Base-by-base conservation (phyloP, 2,113 vertebrate genomes). In the Oryzias melastigma region DNA sequence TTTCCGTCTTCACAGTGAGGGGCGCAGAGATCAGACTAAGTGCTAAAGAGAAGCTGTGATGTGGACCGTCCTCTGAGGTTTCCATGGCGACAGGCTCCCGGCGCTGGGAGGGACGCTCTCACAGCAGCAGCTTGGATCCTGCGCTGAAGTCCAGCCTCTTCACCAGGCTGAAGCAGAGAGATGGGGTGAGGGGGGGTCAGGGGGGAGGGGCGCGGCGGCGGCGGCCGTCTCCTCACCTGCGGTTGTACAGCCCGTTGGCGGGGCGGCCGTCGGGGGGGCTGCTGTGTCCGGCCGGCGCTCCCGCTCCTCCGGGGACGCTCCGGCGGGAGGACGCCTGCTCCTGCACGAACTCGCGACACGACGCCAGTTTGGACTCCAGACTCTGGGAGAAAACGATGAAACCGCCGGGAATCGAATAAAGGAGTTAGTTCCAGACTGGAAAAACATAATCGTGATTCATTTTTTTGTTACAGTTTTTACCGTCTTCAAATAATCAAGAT, bases 321-420 rank as follows among this genome's bases (percentile, higher is more conserved):
- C 87, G 56, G 62, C 91, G 90, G 65, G 47, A 87, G 6, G 89
- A 91, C 0, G 92, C 87, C 81, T 95, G 94, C 43, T 95, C 94
- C 1, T 93, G 91, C 29, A 96, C 85, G 13, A 94, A 95, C 48
- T 95, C 95, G 58, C 94, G 91, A 80, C 95, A 98, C 4, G 94
- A 96, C 0, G 95, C 95, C 46, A 98, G 91, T 71, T 98, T 97
- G 13, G 95, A 96, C 77, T 98, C 97, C 82, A 98, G 82, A 1
- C 94, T 96, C 96, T 98, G 35, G 35, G 8, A 12, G 10, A 10
- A 35, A 7, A 35, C 29, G 10, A n/a, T n/a, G n/a, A n/a, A n/a
- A n/a, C n/a, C n/a, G n/a, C n/a, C n/a, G n/a, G n/a, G n/a, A n/a
- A n/a, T n/a, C n/a, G n/a, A n/a, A n/a, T n/a, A n/a, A n/a, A n/a